phyloP scores from a whole-genome alignment of 2,888 invertebrate species.

The Acrocyrtus sp. region DNA sequence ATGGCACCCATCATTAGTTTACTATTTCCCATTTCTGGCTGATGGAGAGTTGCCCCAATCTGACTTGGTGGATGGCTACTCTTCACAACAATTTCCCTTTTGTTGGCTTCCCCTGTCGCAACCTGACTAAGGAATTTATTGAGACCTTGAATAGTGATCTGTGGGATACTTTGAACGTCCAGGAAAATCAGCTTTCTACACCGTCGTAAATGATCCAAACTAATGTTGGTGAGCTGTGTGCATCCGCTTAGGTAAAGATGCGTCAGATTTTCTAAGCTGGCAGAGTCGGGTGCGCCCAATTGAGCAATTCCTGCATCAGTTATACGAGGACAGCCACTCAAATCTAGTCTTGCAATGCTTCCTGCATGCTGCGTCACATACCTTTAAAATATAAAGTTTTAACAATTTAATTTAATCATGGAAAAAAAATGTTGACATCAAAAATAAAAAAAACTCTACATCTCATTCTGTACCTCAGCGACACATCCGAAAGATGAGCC shows the following conservation, averaged over 20 bases:
- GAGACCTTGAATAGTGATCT: slow-evolving; percentile 55
- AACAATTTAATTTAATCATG: neutral
- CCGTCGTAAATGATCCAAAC: slow-evolving; percentile 75
- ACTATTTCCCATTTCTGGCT: slow-evolving; percentile 21
- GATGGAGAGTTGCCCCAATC: slow-evolving; percentile 42
- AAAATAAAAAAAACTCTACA: neutral
- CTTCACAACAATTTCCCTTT: slow-evolving; percentile 50
- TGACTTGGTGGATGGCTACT: slow-evolving; percentile 39
- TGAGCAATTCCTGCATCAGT: slow-evolving; percentile 92
- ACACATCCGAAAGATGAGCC: slow-evolving; percentile 90
- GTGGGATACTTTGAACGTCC: slow-evolving; percentile 64
- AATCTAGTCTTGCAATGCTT: slow-evolving; percentile 78
- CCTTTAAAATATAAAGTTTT: slow-evolving; percentile 63
- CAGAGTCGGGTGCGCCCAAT: slow-evolving; percentile 79
- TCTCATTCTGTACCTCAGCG: slow-evolving; percentile 69
- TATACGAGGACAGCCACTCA: slow-evolving; percentile 86
- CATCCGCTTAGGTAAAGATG: slow-evolving; percentile 85
- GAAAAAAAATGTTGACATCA: neutral
- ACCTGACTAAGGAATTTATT: slow-evolving; percentile 57
- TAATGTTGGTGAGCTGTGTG: slow-evolving; percentile 81
- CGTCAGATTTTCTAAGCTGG: slow-evolving; percentile 73
- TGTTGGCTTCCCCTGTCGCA: slow-evolving; percentile 9
- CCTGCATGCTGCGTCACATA: slow-evolving; percentile 82
- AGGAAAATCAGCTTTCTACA: slow-evolving; percentile 67
- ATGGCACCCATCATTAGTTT: slow-evolving; percentile 11